Evolutionary conservation across 2,888 invertebrate genomes (phyloP), one percentile per base, ranked within the genome.

Genomic region (Oscheius sp.): DNA sequence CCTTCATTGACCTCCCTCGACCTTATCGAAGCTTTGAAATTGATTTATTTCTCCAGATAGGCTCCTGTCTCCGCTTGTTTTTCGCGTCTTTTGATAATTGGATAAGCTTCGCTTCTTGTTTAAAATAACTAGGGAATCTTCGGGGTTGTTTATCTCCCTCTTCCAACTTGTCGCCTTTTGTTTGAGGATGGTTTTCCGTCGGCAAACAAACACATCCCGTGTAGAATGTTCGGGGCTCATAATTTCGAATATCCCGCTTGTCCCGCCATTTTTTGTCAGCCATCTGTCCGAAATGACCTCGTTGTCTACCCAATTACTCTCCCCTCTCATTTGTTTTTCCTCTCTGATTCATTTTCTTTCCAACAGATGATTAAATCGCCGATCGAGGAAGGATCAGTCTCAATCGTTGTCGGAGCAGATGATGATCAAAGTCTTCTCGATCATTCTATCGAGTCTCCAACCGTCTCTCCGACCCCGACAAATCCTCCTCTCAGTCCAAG

Each of bases 321-420:
- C 22, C 24, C 47, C 17, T n/a, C 17, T 17, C 17, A 17, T 20
- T 24, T 47, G 12, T 47, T 24, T 22, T 24, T 17, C 22, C 47
- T 47, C 47, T n/a, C n/a, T n/a, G n/a, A n/a, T n/a, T n/a, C n/a
- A n/a, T n/a, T 17, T 45, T 4, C 47, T 47, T 47, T 12, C 47
- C 20, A 24, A 22, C 47, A 17, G 30, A 44, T 61, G 61, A 47
- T 41, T 32, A 61, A 44, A 17, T 61, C 61, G 8, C 47, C 28
- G 17, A 8, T 50, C 14, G 38, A 24, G 14, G 32, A 38, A 57
- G 70, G 20, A 17, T n/a, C n/a, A n/a, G n/a, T 73, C 66, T 73
- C 67, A 33, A 73, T 73, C 14, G 66, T 73, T 0, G 68, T 75
- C 28, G 75, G 73, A 9, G 73, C 70, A 38, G 75, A 73, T 59